Percentiles rank a stretch among this genome's conserved stretches.
phyloP scores from a whole-genome alignment of 2,888 invertebrate species.

The Callyntrura sp. region DNA sequence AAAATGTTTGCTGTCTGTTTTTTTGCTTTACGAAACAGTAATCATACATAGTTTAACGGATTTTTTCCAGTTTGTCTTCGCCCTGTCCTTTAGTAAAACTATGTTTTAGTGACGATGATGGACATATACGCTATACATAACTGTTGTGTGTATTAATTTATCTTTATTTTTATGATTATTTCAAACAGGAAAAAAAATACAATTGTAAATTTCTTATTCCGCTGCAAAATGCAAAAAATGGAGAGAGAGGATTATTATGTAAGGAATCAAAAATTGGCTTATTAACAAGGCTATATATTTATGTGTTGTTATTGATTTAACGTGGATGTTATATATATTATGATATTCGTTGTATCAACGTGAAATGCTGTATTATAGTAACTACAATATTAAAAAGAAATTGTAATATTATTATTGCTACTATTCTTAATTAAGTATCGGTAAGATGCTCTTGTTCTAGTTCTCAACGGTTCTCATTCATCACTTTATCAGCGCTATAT shows the following conservation, averaged over 20 bases:
- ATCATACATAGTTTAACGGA: neutral
- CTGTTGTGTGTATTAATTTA: constrained; percentile 48
- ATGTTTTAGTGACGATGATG: constrained; percentile 44
- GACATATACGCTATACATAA: neutral
- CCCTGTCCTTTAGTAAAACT: constrained; percentile 49
- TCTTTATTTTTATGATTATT: constrained; percentile 53
- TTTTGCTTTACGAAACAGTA: constrained; percentile 14
- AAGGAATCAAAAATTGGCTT: constrained; percentile 58
- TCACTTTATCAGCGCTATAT: constrained; percentile 59
- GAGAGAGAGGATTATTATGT: constrained; percentile 23
- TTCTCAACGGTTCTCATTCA: constrained; percentile 63
- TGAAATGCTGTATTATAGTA: constrained; percentile 60
- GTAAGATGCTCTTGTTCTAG: constrained; percentile 50
- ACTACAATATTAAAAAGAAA: constrained; percentile 34
- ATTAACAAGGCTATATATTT: constrained; percentile 31
- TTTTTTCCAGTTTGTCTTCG: constrained; percentile 49
- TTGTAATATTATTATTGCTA: constrained; percentile 41
- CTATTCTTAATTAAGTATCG: constrained; percentile 34
- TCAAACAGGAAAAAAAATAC: constrained; percentile 52
- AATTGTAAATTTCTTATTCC: constrained; percentile 59
- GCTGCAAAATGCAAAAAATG: constrained; percentile 30
- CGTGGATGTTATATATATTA: constrained; percentile 24
- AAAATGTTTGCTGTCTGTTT: constrained; percentile 6
- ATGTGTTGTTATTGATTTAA: neutral
- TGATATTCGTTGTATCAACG: constrained; percentile 59